These are phyloP conservation scores for Tyto alba DNA, from an alignment of 2,113 vertebrate species.

Conservation along the genomic window DNA sequence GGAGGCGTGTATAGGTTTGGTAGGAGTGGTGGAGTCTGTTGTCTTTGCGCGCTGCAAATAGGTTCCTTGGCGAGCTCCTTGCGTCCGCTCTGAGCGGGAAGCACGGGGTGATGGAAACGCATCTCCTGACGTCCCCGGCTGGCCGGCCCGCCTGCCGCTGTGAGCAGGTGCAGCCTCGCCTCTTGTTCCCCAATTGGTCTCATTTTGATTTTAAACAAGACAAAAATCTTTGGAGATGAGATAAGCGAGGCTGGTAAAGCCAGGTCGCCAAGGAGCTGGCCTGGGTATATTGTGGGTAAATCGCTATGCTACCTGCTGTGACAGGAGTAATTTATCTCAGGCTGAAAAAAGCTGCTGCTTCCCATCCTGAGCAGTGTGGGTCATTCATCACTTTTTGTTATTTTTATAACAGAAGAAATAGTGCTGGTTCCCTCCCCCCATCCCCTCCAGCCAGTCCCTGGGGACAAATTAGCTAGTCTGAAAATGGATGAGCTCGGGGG, in stretches of 20 bases:
- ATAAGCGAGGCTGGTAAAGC: not conserved
- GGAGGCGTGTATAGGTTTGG: rapidly evolving
- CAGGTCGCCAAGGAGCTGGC: not conserved
- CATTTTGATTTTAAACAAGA: not conserved
- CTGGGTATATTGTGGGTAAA: slow-evolving; percentile 48
- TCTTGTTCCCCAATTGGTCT: not conserved
- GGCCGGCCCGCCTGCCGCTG: not conserved
- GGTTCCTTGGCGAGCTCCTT: not conserved
- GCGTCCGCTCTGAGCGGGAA: rapidly evolving
- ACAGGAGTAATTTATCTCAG: slow-evolving; percentile 70
- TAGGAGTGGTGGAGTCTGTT: not conserved
- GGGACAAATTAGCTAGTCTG: not conserved
- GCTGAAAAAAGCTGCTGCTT: slow-evolving; percentile 52
- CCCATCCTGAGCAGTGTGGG: slow-evolving; percentile 42
- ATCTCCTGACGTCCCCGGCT: not conserved
- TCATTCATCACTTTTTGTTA: slow-evolving; percentile 72
- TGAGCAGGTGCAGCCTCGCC: not conserved
- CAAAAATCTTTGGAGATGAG: slow-evolving; percentile 1
- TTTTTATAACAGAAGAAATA: slow-evolving; percentile 60
- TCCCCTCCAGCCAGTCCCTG: not conserved
- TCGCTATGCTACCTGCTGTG: slow-evolving; percentile 25
- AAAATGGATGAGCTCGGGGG: not conserved
- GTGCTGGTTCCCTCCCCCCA: not conserved
- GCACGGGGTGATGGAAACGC: not conserved
- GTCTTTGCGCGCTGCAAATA: rapidly evolving